Base-by-base conservation (phyloP, 2,113 vertebrate species). In the Macrotus californicus region DNA sequence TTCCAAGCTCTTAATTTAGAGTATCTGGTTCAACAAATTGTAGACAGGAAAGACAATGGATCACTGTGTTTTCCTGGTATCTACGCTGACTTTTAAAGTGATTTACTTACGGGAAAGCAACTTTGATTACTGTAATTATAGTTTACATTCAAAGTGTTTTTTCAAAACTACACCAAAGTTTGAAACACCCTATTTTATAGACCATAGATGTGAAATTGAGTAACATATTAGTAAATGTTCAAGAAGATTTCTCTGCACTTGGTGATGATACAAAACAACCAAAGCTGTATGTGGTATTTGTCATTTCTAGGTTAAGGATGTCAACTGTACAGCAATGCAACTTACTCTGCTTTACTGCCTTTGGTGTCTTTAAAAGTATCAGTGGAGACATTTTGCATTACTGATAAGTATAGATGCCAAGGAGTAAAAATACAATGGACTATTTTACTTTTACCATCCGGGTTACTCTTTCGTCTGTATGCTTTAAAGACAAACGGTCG, bases 1-100 rank as follows among this genome's bases (percentile, higher is more conserved):
- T 96, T 73, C 79, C 50, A 97, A 95, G 94, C n/a, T 46, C 41
- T 87, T 95, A 88, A 96, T 95, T 96, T 96, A 97, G 91, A 91
- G 26, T 46, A 84, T 88, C 31, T 92, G 87, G n/a, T 85, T 92
- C 82, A 93, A 96, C 90, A 94, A 70, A 94, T 73, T 92, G 13
- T 81, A 73, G 95, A 89, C 86, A 95, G 79, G 70, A 96, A 90
- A 94, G 81, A 97, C 72, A 92, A 93, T 87, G 88, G 80, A 92
- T 94, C 72, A 87, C 46, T 89, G 59, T 90, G 41, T 72, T 96
- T 96, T 97, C 66, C 75, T 93, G 75, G 86, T 97, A 94, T 94
- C 64, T 61, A 22, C 15, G 94, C 34, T 43, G 76, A 89, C 16
- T 83, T 85, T 95, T 76, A 50, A 97, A 91, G 80, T 92, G 82